Evolutionary conservation across 2,113 vertebrate species (phyloP).

Genomic region (Uria lomvia): DNA sequence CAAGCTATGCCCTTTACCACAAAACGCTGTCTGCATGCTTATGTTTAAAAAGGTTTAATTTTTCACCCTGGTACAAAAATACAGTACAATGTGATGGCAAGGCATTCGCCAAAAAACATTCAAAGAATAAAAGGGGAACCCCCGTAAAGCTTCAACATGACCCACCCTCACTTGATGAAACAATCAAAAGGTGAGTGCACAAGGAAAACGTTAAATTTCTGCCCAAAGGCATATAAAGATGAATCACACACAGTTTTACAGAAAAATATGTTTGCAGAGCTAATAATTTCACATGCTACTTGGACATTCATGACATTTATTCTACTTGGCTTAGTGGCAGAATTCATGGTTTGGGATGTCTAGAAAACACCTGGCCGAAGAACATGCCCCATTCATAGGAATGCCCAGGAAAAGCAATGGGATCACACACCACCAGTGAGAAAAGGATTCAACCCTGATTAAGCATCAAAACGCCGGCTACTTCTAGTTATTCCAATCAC

Average conservation of each 20-base stretch:
- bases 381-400: neutral
- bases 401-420: neutral
- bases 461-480: neutral
- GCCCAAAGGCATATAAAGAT: constrained; percentile 46
- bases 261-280: constrained; percentile 26
- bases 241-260: constrained; percentile 9
- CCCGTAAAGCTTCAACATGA: constrained; percentile 36
- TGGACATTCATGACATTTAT: constrained; percentile 22
- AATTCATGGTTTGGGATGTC: neutral
- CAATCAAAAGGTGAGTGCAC: constrained; percentile 46
- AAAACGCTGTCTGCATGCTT: constrained; percentile 6
- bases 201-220: neutral
- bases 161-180: constrained; percentile 35
- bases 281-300: constrained; percentile 53
- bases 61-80: constrained; percentile 78
- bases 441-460: neutral
- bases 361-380: constrained; percentile 8
- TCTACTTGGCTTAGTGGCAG: neutral
- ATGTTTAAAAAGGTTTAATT: constrained; percentile 73
- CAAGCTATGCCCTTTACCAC: neutral
- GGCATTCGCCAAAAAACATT: constrained; percentile 66
- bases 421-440: constrained; percentile 2
- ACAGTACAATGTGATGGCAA: constrained; percentile 75
- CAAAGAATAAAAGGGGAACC: constrained; percentile 44
- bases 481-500: neutral